phyloP scores from a whole-genome alignment of 2,888 invertebrate species.

The Deroplatys truncata region DNA sequence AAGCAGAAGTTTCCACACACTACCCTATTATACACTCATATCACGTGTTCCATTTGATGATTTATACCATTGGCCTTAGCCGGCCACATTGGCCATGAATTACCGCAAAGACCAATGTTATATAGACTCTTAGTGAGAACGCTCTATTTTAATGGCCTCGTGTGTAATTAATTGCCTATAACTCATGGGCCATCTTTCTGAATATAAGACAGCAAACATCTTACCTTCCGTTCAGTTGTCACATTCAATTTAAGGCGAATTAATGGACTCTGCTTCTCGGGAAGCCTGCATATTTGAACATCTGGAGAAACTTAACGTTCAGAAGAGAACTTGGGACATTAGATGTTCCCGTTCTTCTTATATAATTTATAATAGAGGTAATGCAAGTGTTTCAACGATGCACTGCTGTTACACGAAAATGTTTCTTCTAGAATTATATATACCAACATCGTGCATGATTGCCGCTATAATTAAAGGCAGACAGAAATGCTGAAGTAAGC shows the following conservation, averaged over 20 bases:
- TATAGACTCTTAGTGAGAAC: not conserved
- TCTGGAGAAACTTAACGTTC: no score
- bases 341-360: no score
- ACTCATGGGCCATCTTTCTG: not conserved
- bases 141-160: not conserved
- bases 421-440: no score
- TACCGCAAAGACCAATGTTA: not conserved
- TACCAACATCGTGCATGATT: no score
- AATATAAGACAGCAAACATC: not conserved
- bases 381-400: no score
- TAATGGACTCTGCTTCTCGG: not conserved
- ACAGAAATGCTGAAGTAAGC: no score
- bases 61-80: not conserved
- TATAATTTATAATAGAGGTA: no score
- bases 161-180: not conserved
- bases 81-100: not conserved
- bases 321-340: no score
- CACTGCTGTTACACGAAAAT: no score
- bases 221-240: not conserved
- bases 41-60: not conserved
- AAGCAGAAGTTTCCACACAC: no score
- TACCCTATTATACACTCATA: not conserved
- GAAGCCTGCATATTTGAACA: not conserved
- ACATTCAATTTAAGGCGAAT: not conserved
- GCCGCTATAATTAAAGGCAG: no score